A percentile compares a stretch with the other conserved stretches of the same genome.
These are phyloP conservation scores for Paguma larvata DNA, from an alignment of 2,797 vertebrate genomes.

Conservation along the genomic window DNA sequence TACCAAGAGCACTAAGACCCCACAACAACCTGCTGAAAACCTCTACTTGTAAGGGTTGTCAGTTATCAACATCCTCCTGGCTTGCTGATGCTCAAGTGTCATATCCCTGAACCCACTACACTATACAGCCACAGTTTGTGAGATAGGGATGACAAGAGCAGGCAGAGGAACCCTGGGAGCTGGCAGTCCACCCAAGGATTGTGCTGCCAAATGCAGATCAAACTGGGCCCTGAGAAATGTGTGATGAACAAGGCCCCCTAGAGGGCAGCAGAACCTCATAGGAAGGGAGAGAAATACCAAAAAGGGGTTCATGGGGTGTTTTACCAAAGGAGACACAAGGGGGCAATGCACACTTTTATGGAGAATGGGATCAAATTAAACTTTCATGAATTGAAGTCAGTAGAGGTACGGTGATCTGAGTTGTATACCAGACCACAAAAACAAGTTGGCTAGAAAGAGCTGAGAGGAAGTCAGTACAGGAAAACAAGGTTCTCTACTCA, in stretches of 20 bases:
- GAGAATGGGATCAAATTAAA: background rate
- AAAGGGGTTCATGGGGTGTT: background rate
- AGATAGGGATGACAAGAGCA: background rate
- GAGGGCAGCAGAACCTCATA: conserved; percentile 77
- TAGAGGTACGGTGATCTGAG: background rate
- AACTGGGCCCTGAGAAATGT: background rate
- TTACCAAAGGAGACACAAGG: background rate
- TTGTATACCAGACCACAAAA: background rate
- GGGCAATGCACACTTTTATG: background rate
- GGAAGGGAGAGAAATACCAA: background rate
- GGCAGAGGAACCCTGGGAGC: background rate
- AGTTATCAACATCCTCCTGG: background rate
- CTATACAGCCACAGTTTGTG: background rate
- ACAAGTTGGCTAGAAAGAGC: background rate
- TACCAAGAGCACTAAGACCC: background rate
- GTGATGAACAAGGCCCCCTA: conserved; percentile 58
- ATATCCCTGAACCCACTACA: background rate
- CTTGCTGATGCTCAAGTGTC: background rate
- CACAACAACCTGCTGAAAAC: background rate
- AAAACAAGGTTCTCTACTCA: background rate
- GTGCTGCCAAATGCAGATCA: background rate
- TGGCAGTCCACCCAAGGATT: background rate
- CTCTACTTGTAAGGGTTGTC: background rate
- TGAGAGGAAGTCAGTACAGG: background rate
- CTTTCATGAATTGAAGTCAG: background rate